Evolutionary conservation across 2,797 vertebrate species (phyloP).

Genomic region (Helicolenus hilgendorfi): DNA sequence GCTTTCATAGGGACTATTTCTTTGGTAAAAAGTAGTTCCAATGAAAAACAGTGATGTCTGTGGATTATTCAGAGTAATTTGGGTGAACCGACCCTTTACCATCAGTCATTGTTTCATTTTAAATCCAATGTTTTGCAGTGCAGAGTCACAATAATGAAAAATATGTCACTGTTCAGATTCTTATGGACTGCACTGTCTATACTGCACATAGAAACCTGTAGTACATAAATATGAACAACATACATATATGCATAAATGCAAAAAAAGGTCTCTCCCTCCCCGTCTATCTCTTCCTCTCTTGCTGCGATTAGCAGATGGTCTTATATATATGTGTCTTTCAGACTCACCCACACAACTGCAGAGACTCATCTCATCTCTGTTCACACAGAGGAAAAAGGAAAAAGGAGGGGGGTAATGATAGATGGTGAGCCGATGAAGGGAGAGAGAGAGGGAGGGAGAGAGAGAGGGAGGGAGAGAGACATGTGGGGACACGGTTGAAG

Average conservation of each 20-base stretch:
- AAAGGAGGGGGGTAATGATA: conserved; percentile 42
- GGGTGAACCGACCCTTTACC: background rate
- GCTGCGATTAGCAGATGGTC: conserved; percentile 69
- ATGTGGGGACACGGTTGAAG: conserved; percentile 24
- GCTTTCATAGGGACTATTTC: background rate
- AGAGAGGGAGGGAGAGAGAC: conserved; percentile 4
- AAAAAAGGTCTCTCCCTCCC: background rate
- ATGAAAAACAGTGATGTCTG: too few species aligned
- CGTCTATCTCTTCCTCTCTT: conserved; percentile 22
- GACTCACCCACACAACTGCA: conserved; percentile 75
- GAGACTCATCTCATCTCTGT: conserved; percentile 56
- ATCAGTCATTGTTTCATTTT: background rate
- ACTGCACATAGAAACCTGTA: background rate
- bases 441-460: conserved; percentile 2
- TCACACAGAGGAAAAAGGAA: conserved; percentile 39
- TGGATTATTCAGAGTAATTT: background rate
- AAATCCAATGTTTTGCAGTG: background rate
- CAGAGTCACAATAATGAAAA: background rate
- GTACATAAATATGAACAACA: background rate
- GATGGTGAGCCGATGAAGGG: conserved; percentile 42
- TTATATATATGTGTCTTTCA: conserved; percentile 65
- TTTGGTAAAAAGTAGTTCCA: too few species aligned
- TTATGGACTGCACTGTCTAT: background rate
- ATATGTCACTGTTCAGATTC: background rate
- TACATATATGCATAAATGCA: background rate